Percentiles rank a stretch among this genome's conserved stretches.
These are phyloP conservation scores for Leptoteleia sp. DNA, from an alignment of 1,140 invertebrate species.

Conservation along the genomic window DNA sequence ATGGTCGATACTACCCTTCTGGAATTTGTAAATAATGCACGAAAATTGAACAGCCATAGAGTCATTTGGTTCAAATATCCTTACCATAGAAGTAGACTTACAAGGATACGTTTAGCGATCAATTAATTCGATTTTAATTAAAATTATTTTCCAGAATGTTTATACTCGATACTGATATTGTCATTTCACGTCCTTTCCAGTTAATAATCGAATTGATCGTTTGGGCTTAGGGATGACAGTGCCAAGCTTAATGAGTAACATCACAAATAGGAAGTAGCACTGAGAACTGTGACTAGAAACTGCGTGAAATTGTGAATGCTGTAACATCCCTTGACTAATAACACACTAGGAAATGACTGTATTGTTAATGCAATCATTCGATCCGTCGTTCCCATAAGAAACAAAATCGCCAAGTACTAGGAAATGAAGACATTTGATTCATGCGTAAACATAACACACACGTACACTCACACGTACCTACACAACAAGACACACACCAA, in stretches of 20 bases:
- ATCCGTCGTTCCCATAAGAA: slow-evolving; percentile 10
- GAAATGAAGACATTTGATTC: slow-evolving; percentile 36
- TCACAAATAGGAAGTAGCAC: slow-evolving; percentile 51
- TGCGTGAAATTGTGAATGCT: slow-evolving; percentile 27
- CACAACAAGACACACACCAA: no score
- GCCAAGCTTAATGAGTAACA: slow-evolving; percentile 55
- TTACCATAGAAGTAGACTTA: no score
- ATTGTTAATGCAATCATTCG: slow-evolving; percentile 18
- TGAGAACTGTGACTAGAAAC: slow-evolving; percentile 50
- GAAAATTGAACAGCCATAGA: no score
- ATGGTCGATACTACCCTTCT: no score
- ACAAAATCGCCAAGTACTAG: slow-evolving; percentile 3
- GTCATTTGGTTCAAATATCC: no score
- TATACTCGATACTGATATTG: slow-evolving; percentile 3
- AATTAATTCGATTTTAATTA: no score
- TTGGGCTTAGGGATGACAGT: slow-evolving; percentile 50
- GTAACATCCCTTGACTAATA: slow-evolving; percentile 54
- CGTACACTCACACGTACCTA: no score
- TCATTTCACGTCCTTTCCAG: slow-evolving; percentile 40
- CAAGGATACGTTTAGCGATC: no score
- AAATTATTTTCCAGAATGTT: no score
- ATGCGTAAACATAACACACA: slow-evolving; percentile 37
- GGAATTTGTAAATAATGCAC: no score
- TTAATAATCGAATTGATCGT: slow-evolving; percentile 42
- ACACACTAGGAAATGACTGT: slow-evolving; percentile 30